These are phyloP conservation scores for Tupaia chinensis DNA, from an alignment of 2,113 vertebrate genomes.

Conservation along the genomic window DNA sequence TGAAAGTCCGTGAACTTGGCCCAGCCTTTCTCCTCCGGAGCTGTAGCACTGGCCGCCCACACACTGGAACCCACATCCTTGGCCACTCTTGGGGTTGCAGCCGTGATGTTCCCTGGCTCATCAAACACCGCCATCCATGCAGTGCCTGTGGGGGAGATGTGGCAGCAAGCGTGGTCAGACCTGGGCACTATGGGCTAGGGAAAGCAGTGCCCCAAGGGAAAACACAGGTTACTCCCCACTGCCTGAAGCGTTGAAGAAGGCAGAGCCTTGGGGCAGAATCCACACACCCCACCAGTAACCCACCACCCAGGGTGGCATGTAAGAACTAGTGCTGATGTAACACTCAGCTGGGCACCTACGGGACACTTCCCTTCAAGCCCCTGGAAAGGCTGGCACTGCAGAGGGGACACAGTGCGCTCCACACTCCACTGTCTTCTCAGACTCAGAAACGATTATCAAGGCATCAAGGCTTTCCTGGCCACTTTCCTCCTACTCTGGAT, in stretches of 20 bases:
- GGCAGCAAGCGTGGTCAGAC: not conserved
- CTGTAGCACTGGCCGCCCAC: slow-evolving; percentile 87
- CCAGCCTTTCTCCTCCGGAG: slow-evolving; percentile 91
- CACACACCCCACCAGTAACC: too few relatives aligned
- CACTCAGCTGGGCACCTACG: too few relatives aligned
- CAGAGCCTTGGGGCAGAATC: too few relatives aligned
- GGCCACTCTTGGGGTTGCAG: slow-evolving; percentile 80
- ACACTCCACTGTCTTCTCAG: not conserved
- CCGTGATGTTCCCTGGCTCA: slow-evolving; percentile 84
- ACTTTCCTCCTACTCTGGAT: not conserved
- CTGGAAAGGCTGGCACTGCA: not conserved
- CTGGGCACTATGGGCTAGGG: not conserved
- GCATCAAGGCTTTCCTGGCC: too few relatives aligned
- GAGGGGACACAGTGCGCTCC: not conserved
- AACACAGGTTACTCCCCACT: not conserved
- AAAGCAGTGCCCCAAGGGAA: not conserved
- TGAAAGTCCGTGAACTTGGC: slow-evolving; percentile 96
- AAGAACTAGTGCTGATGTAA: not conserved
- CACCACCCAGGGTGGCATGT: too few relatives aligned
- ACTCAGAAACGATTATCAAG: not conserved
- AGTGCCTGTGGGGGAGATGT: slow-evolving; percentile 79
- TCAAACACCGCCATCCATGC: slow-evolving; percentile 91
- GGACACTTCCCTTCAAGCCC: not conserved
- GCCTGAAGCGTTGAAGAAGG: not conserved
- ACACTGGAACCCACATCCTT: slow-evolving; percentile 88